Evolutionary conservation across 2,113 vertebrate genomes (phyloP).

Genomic region (Eublepharis macularius): DNA sequence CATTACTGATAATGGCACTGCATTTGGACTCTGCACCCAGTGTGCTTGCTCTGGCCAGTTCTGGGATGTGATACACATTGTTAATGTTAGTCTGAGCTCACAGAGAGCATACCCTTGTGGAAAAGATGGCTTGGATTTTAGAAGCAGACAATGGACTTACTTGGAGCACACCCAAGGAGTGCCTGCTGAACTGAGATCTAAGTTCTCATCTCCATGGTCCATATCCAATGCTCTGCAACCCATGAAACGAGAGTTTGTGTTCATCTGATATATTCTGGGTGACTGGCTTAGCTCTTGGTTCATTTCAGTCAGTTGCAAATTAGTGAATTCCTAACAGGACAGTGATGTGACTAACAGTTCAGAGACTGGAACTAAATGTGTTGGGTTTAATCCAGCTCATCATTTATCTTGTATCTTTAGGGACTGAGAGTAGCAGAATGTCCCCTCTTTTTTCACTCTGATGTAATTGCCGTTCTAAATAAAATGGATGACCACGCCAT

Average conservation of each 20-base stretch:
- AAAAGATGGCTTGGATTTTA: neutral
- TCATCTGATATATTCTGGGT: neutral
- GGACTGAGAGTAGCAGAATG: neutral
- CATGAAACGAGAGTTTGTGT: neutral
- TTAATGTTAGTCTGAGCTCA: no score
- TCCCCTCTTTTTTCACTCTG: neutral
- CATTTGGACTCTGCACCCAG: no score
- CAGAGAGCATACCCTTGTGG: neutral
- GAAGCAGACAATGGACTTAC: neutral
- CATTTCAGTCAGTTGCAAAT: neutral
- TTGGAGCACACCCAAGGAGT: neutral
- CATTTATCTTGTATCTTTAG: slow-evolving; percentile 25
- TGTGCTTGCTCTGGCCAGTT: no score
- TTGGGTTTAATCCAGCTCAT: slow-evolving; percentile 5
- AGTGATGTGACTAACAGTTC: slow-evolving; percentile 5
- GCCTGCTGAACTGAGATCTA: neutral
- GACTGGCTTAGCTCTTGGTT: neutral
- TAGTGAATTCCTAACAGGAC: neutral
- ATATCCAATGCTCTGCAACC: neutral
- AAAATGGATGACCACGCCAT: neutral
- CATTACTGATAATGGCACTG: no score
- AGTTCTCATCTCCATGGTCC: neutral
- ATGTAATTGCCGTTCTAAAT: slow-evolving; percentile 12
- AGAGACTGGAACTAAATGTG: slow-evolving; percentile 13
- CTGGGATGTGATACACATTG: no score